Evolutionary conservation across 2,888 invertebrate species (phyloP).

Genomic region (Xylophagus ater): DNA sequence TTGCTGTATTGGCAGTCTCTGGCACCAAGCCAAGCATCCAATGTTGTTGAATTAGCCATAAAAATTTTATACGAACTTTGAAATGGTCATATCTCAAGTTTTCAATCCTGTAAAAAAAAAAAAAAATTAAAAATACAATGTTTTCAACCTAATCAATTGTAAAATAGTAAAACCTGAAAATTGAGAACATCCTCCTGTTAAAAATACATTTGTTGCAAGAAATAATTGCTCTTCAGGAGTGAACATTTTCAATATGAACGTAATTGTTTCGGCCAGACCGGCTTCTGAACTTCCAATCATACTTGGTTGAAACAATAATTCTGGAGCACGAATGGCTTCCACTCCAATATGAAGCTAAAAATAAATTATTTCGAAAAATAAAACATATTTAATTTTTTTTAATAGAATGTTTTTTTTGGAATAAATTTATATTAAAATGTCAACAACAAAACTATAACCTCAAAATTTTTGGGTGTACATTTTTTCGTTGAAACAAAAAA

Average conservation of each 20-base stretch:
- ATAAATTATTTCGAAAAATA: too few relatives aligned
- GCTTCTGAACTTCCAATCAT: constrained; percentile 84
- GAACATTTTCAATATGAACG: constrained; percentile 71
- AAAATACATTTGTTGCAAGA: constrained; percentile 64
- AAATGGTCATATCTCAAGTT: constrained; percentile 73
- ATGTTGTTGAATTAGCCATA: constrained; percentile 52
- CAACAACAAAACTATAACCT: too few relatives aligned
- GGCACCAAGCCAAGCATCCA: constrained; percentile 82
- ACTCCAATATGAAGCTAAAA: constrained; percentile 49
- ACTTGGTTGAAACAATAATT: constrained; percentile 73
- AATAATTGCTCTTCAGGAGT: constrained; percentile 50
- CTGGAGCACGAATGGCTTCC: constrained; percentile 62
- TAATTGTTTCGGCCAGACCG: constrained; percentile 76
- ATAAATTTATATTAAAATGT: too few relatives aligned
- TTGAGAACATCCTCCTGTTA: constrained; percentile 75
- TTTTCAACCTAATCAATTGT: too few relatives aligned
- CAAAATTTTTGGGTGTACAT: too few relatives aligned
- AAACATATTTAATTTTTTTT: too few relatives aligned
- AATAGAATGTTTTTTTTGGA: too few relatives aligned
- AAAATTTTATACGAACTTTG: constrained; percentile 63
- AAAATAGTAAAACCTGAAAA: constrained; percentile 46
- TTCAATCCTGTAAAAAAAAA: constrained; percentile 48
- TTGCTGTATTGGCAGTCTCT: constrained; percentile 53
- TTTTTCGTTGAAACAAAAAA: too few relatives aligned
- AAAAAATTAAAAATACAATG: too few relatives aligned